Evolutionary conservation across 2,888 invertebrate genomes (phyloP).

Genomic region (Iselma pallidipennis): DNA sequence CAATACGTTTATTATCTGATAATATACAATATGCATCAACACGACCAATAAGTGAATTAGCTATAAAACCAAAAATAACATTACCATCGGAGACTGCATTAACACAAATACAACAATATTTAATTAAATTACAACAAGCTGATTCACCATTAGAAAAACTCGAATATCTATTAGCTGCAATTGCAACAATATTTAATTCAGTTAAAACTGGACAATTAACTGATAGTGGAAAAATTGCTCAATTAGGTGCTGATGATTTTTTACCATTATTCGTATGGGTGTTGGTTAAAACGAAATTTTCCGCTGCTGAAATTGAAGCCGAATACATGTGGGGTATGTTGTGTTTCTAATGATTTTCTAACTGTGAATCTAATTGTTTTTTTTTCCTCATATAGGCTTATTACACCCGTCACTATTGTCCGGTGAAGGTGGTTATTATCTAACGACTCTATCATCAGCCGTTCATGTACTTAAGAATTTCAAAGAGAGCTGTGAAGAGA

Average conservation of each 20-base stretch:
- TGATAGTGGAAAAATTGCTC: slow-evolving; percentile 59
- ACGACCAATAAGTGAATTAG: slow-evolving; percentile 69
- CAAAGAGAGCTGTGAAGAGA: slow-evolving; percentile 52
- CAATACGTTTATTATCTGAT: slow-evolving; percentile 73
- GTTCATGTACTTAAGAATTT: slow-evolving; percentile 82
- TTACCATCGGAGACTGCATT: slow-evolving; percentile 77
- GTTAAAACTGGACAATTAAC: slow-evolving; percentile 64
- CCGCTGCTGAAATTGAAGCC: slow-evolving; percentile 92
- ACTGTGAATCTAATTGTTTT: slow-evolving; percentile 1
- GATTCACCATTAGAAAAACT: slow-evolving; percentile 93
- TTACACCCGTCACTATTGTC: slow-evolving; percentile 87
- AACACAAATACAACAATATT: slow-evolving; percentile 75
- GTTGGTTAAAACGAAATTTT: slow-evolving; percentile 84
- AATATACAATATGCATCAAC: slow-evolving; percentile 72
- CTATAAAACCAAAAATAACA: slow-evolving; percentile 72
- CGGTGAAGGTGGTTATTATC: slow-evolving; percentile 93
- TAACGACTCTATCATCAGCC: slow-evolving; percentile 91
- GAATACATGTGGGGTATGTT: slow-evolving; percentile 87
- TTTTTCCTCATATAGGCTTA: slow-evolving; percentile 65
- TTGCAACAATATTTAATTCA: slow-evolving; percentile 84
- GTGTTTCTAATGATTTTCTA: neutral
- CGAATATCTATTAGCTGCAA: slow-evolving; percentile 86
- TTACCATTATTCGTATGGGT: slow-evolving; percentile 92
- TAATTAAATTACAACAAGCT: slow-evolving; percentile 84
- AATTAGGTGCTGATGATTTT: slow-evolving; percentile 84